Conservation (phyloP, 2,113 vertebrate species). For the Aegotheles bennettii region DNA sequence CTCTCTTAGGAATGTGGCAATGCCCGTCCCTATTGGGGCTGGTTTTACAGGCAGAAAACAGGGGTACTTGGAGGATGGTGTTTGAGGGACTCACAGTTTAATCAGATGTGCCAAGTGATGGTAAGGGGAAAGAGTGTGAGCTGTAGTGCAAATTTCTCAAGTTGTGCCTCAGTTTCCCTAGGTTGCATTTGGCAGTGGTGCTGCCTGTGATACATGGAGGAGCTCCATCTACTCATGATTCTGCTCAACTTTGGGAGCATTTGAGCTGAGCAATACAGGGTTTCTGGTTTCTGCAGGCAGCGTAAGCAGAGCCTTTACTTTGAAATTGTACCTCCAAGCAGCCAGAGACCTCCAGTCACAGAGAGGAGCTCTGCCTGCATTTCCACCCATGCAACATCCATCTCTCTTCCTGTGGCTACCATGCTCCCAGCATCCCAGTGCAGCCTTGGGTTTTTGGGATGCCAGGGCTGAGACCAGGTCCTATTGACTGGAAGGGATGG, state of each 20-base stretch:
- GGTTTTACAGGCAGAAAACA: not conserved
- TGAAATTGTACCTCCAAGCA: not conserved
- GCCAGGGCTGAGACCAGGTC: not conserved
- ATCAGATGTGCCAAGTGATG: not conserved
- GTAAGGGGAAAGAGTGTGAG: not conserved
- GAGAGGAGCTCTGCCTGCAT: not conserved
- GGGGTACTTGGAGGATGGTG: fast-evolving
- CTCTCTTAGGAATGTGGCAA: not conserved
- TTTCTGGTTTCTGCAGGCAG: not conserved
- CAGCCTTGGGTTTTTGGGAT: not conserved
- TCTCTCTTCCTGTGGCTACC: not conserved
- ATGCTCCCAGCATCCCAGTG: not conserved
- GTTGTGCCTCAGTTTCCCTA: not conserved
- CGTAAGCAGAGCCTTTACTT: not conserved
- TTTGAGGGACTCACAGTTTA: not conserved
- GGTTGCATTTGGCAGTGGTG: not conserved
- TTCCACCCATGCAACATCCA: not conserved
- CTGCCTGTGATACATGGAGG: fast-evolving
- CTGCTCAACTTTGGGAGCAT: not conserved
- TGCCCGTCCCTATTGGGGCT: not conserved
- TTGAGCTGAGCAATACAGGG: not conserved
- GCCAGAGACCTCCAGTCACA: not conserved
- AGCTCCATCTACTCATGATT: not conserved
- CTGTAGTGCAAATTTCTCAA: not conserved
- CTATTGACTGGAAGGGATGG: not conserved